Conservation (phyloP, 2,113 vertebrate genomes). For the Eulacestoma nigropectus region DNA sequence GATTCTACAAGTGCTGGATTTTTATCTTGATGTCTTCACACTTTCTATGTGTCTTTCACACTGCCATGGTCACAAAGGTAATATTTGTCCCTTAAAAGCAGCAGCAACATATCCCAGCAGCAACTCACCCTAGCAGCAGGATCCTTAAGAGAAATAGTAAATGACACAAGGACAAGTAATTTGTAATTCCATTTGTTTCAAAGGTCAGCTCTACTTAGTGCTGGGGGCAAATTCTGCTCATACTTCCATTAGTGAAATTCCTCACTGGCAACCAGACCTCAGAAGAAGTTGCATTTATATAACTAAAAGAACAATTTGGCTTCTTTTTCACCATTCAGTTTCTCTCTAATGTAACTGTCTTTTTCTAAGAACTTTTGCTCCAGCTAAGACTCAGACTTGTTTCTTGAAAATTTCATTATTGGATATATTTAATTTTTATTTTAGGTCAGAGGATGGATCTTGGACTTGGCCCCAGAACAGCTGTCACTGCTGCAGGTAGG, state of each 20-base stretch:
- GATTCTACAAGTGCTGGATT: neutral
- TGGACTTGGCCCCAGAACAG: neutral
- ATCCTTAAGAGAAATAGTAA: neutral
- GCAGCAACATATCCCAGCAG: neutral
- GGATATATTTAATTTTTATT: neutral
- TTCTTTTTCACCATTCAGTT: neutral
- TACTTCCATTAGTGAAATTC: slow-evolving; percentile 4
- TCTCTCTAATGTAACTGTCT: neutral
- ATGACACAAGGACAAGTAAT: slow-evolving; percentile 8
- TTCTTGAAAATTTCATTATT: neutral
- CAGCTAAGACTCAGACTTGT: neutral
- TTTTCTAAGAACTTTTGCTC: neutral
- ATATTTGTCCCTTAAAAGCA: neutral
- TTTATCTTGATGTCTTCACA: neutral
- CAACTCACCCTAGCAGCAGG: neutral
- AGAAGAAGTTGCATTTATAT: neutral
- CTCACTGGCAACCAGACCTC: neutral
- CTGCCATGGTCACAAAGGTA: neutral
- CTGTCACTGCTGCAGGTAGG: neutral
- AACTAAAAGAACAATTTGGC: neutral
- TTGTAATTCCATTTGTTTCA: slow-evolving; percentile 6
- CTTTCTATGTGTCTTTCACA: neutral
- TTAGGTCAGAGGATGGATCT: neutral
- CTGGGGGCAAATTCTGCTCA: neutral
- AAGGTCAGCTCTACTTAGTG: slow-evolving; percentile 15